Conservation (phyloP, 2,113 vertebrate genomes). For the Microtus ochrogaster region DNA sequence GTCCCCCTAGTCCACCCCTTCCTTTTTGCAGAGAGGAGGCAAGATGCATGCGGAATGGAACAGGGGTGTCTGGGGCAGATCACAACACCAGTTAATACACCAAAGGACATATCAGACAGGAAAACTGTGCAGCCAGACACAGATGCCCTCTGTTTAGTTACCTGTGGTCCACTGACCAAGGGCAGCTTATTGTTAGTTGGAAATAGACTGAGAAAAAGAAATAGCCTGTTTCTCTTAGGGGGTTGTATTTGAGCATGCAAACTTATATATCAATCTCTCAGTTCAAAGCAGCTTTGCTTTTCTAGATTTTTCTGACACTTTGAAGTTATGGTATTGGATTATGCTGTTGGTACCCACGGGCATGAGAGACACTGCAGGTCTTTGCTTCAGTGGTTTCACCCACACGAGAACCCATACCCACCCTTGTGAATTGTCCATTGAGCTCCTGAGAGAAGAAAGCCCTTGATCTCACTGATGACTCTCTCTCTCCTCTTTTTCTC, state of each 20-base stretch:
- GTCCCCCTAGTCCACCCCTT: background rate
- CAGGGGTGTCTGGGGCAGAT: background rate
- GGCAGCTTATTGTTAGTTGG: background rate
- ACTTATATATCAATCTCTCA: background rate
- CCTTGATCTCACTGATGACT: background rate
- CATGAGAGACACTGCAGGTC: background rate
- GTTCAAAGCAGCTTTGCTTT: background rate
- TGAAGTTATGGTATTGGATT: background rate
- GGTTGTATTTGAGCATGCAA: background rate
- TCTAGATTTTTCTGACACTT: background rate
- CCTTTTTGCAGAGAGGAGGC: background rate
- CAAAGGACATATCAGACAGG: background rate
- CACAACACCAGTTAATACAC: background rate
- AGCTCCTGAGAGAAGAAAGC: background rate
- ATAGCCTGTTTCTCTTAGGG: background rate
- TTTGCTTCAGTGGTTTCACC: background rate
- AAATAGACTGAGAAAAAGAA: conserved; percentile 36
- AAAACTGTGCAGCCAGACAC: background rate
- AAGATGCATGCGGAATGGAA: background rate
- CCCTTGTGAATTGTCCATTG: background rate
- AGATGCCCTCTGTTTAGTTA: background rate
- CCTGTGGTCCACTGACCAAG: background rate
- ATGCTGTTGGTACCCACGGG: background rate
- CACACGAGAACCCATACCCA: background rate
- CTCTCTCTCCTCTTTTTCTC: background rate